A percentile compares a stretch with the other conserved stretches of the same genome.
These are phyloP conservation scores for Glandiceps talaboti DNA, from an alignment of 53 echinoderm and acorn worm species.

Conservation along the genomic window DNA sequence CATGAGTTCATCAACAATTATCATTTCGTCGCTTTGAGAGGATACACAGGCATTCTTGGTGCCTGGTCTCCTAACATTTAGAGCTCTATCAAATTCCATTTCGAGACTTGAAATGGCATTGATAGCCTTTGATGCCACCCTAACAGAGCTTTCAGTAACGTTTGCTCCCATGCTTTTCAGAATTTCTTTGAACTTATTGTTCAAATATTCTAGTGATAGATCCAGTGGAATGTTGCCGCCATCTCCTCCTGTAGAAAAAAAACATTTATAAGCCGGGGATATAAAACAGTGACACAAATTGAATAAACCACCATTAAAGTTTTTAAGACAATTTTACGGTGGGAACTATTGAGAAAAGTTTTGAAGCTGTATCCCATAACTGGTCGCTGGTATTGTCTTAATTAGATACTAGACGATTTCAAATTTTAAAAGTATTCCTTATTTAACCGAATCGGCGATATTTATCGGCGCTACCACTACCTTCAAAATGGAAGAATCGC, in stretches of 20 bases:
- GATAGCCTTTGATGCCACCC: background rate
- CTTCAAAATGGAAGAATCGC: no score
- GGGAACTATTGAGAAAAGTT: no score
- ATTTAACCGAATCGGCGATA: no score
- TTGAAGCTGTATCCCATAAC: no score
- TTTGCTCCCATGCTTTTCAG: background rate
- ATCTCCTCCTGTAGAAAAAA: background rate
- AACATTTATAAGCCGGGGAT: no score
- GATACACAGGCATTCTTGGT: background rate
- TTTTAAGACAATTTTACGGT: no score
- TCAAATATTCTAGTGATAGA: background rate
- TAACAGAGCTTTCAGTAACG: background rate
- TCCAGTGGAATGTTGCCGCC: background rate
- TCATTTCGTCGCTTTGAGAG: background rate
- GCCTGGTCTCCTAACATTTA: background rate
- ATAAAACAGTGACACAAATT: no score
- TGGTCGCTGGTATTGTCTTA: no score
- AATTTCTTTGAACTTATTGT: background rate
- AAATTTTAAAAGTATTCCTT: no score
- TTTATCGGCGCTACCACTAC: no score
- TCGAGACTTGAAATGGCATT: background rate
- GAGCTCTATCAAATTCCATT: background rate
- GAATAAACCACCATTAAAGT: no score
- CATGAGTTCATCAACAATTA: background rate
- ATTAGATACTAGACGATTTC: no score